phyloP scores from a whole-genome alignment of 1,140 invertebrate species.

The Ridgeia piscesae region DNA sequence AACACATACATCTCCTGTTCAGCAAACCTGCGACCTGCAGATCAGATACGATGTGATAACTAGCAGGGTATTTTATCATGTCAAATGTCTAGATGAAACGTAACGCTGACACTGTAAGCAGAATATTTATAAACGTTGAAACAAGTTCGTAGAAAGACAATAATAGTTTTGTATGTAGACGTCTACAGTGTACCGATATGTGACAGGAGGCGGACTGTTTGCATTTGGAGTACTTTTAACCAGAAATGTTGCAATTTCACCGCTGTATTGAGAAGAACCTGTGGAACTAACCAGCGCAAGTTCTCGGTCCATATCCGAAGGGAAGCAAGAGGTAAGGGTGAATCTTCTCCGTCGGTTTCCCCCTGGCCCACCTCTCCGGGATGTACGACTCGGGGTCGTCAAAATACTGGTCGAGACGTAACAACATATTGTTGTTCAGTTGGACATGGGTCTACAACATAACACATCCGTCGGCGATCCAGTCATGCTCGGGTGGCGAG shows the following conservation, averaged over 20 bases:
- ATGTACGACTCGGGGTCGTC: constrained; percentile 70
- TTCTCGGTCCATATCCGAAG: constrained; percentile 75
- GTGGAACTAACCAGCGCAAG: constrained; percentile 58
- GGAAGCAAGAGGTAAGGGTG: constrained; percentile 75
- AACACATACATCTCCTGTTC: constrained; percentile 58
- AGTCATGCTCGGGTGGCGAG: not conserved
- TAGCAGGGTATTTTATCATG: not conserved
- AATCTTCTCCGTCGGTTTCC: constrained; percentile 43
- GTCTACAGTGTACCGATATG: no score
- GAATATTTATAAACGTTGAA: no score
- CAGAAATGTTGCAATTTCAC: not conserved
- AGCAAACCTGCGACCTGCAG: constrained; percentile 54
- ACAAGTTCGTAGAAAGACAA: no score
- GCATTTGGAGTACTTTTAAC: not conserved
- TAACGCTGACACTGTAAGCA: no score
- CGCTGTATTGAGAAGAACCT: not conserved
- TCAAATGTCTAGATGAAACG: no score
- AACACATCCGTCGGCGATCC: not conserved
- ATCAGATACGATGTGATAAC: constrained; percentile 20
- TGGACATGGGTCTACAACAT: constrained; percentile 73
- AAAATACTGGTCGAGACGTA: constrained; percentile 78
- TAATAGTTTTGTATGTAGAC: no score
- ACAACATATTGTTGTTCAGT: constrained; percentile 81
- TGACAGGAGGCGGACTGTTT: no score
- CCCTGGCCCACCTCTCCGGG: constrained; percentile 81